phyloP scores from a whole-genome alignment of 2,797 vertebrate species.

The Odontamblyopus lacepedii region DNA sequence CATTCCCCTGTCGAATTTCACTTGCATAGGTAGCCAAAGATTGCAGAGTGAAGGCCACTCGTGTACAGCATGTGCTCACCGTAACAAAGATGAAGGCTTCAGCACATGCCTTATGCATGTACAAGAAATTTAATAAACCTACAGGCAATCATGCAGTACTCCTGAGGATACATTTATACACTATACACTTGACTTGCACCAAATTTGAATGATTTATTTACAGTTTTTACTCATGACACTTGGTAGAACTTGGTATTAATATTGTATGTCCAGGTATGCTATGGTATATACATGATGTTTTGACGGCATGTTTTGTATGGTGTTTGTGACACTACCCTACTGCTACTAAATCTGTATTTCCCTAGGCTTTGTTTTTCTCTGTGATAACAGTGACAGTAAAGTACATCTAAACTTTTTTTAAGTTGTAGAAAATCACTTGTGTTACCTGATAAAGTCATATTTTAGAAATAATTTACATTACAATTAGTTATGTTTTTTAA shows the following conservation, averaged over 20 bases:
- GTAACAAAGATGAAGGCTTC: conserved; percentile 12
- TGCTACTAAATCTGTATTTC: not conserved
- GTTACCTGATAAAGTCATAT: too few relatives aligned
- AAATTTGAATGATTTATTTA: conserved; percentile 8
- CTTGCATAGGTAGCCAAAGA: conserved; percentile 40
- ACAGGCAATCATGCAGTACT: not conserved
- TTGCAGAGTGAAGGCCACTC: conserved; percentile 23
- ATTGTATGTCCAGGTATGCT: not conserved
- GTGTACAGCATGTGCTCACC: conserved; percentile 15
- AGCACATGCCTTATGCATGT: conserved; percentile 8
- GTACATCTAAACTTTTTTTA: not conserved
- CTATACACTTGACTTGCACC: not conserved
- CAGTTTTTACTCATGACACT: conserved; percentile 1
- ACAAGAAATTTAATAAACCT: conserved; percentile 20
- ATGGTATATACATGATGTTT: not conserved
- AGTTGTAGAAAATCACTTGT: too few relatives aligned
- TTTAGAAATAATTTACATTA: too few relatives aligned
- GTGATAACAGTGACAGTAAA: not conserved
- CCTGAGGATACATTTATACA: not conserved
- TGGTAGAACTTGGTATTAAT: not conserved
- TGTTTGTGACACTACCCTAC: not conserved
- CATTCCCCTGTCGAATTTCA: conserved; percentile 43
- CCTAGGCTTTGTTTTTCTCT: not conserved
- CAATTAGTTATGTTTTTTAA: too few relatives aligned
- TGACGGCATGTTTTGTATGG: not conserved